Evolutionary conservation across 2,797 vertebrate genomes (phyloP), one percentile per base, ranked within the genome.

Genomic region (Aphelocoma californica): DNA sequence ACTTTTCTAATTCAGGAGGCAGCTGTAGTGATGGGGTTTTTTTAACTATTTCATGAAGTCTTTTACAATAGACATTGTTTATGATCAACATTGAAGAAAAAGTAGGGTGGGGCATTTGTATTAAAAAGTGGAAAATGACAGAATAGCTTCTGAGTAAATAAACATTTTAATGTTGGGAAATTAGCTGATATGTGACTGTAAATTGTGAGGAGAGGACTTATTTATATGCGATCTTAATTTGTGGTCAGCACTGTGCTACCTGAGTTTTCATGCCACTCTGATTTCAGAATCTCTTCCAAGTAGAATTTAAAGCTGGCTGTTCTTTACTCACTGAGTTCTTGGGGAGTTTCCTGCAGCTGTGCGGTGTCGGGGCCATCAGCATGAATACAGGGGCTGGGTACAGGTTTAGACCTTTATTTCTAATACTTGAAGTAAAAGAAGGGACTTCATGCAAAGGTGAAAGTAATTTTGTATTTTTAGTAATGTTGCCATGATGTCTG

Each of bases 401-500:
- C 26, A 38, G 12, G 34, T 38, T 73, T 51, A 70, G 44, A 32
- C 19, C 16, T 84, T 90, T 2, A 25, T 84, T 75, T 87, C 18
- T 45, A 13, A 29, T 71, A 11, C 36, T n/a, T 81, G 18, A 36
- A 54, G 28, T 42, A 10, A 73, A 62, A 65, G 34, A 47, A 73
- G n/a, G 60, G 25, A 25, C 56, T 69, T 84, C 5, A 25, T 36
- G 38, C 19, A 79, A 72, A 79, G 56, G 16, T 29, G n/a, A 18
- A 86, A 64, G 28, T 47, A 28, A 26, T 66, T 56, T 61, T 40
- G 8, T 73, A 4, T 24, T 90, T 72, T 92, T n/a, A 53, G 8
- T 54, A 6, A 47, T 12, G 17, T 65, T 57, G 21, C 80, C 23
- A 4, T 64, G 34, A 16, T 0, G 0, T 53, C 50, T 84, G 40